These are phyloP conservation scores for Catocala nupta DNA, from an alignment of 2,888 invertebrate genomes.

Conservation along the genomic window DNA sequence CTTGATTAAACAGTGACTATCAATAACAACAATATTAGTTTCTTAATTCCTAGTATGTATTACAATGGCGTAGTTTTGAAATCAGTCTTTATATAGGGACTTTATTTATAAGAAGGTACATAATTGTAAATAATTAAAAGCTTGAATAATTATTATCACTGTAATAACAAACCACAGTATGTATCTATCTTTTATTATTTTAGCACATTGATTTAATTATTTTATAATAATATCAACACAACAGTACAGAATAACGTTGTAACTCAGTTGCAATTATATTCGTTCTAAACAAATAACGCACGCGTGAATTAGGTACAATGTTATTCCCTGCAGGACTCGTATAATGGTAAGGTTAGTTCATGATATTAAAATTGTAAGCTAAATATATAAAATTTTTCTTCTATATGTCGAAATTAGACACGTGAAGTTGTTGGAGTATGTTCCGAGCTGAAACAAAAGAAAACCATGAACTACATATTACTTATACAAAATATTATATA, in stretches of 20 bases:
- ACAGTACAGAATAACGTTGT: too few relatives aligned
- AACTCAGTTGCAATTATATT: too few relatives aligned
- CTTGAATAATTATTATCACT: constrained; percentile 1
- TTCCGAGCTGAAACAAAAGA: constrained; percentile 90
- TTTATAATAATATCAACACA: too few relatives aligned
- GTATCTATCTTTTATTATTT: too few relatives aligned
- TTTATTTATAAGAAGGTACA: constrained; percentile 31
- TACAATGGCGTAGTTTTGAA: constrained; percentile 27
- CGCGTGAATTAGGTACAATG: too few relatives aligned
- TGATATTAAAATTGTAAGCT: background rate
- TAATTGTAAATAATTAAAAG: constrained; percentile 35
- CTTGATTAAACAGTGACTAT: constrained; percentile 30
- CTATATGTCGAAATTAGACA: constrained; percentile 92
- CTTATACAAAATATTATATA: too few relatives aligned
- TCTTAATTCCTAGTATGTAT: constrained; percentile 1
- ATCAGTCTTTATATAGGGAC: constrained; percentile 52
- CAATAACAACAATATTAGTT: constrained; percentile 28
- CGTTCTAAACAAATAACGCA: too few relatives aligned
- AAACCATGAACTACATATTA: constrained; percentile 9
- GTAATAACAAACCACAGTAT: too few relatives aligned
- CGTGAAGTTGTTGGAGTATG: constrained; percentile 92
- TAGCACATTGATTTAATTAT: too few relatives aligned
- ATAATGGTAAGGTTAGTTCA: background rate
- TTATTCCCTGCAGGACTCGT: too few relatives aligned
- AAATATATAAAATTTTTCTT: background rate